Base-by-base conservation (phyloP, 2,113 vertebrate genomes). In the Hippocampus abdominalis region DNA sequence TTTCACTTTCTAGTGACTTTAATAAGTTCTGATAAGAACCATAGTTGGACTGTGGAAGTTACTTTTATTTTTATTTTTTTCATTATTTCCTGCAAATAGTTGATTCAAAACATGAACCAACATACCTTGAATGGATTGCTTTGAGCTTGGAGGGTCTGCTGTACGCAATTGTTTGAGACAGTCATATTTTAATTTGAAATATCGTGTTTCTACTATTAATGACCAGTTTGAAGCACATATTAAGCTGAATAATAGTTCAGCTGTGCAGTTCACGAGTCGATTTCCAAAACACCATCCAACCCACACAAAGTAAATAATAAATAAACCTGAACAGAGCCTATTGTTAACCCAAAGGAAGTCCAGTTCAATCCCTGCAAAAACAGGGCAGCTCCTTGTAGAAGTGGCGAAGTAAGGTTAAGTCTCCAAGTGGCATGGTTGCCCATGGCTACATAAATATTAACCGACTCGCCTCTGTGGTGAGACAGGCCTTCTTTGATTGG, bases 381-480 rank as follows among this genome's bases (percentile, higher is more conserved):
- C 9, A 72, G 73, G 68, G 72, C 67, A 65, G 72, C 60, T 79
- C 73, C 74, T 81, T 20, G 39, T 78, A 69, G 77, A 78, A 69
- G 72, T 68, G 48, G 74, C 70, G 73, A 72, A 81, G 68, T 79
- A 65, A 75, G 78, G 82, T 82, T 78, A 80, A 75, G 87, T 72
- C 78, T 82, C 78, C 66, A 67, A 76, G 77, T 80, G 76, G 77
- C 72, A 75, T 36, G 67, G 88, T 88, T 83, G 83, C 88, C 84
- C 78, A 56, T 87, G 85, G 83, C 86, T 87, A 89, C 86, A 88
- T 91, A 90, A 90, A 91, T 91, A 91, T 90, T 88, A 90, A 90
- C 84, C 42, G 18, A 81, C 80, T 69, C 79, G 80, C 69, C 65
- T 66, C 80, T 81, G 78, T 86, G 71, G 70, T 44, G 81, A 82